Evolutionary conservation across 1,140 invertebrate species (phyloP).

Genomic region (Oreohelix idahoensis): DNA sequence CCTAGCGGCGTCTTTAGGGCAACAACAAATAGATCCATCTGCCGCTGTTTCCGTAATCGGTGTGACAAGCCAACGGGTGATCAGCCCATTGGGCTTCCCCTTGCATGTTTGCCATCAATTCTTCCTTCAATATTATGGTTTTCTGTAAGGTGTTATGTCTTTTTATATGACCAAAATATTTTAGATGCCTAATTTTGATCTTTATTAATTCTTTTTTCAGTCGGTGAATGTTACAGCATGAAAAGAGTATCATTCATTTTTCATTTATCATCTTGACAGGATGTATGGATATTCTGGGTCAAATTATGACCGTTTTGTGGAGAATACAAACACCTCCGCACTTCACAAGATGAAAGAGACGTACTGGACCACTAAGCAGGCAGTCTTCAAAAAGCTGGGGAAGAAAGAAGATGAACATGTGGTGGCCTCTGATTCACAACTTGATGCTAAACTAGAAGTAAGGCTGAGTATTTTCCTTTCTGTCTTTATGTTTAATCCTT

Average conservation of each 20-base stretch:
- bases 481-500: background rate
- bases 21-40: too few relatives aligned
- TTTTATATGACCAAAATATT: too few relatives aligned
- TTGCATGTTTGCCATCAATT: too few relatives aligned
- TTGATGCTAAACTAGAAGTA: constrained; percentile 95
- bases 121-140: too few relatives aligned
- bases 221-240: background rate
- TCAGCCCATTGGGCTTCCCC: too few relatives aligned
- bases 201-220: too few relatives aligned
- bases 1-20: too few relatives aligned
- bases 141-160: too few relatives aligned
- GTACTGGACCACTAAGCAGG: constrained; percentile 98
- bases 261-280: constrained; percentile 6
- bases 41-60: too few relatives aligned
- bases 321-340: constrained; percentile 76
- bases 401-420: constrained; percentile 98
- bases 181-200: too few relatives aligned
- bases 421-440: constrained; percentile 93
- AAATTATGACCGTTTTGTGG: constrained; percentile 69
- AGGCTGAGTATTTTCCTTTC: background rate
- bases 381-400: constrained; percentile 92
- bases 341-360: constrained; percentile 92
- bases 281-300: constrained; percentile 65
- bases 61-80: too few relatives aligned
- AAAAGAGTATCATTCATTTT: background rate